Base-by-base conservation (phyloP, 1,140 invertebrate genomes). In the Anastatus disparis region DNA sequence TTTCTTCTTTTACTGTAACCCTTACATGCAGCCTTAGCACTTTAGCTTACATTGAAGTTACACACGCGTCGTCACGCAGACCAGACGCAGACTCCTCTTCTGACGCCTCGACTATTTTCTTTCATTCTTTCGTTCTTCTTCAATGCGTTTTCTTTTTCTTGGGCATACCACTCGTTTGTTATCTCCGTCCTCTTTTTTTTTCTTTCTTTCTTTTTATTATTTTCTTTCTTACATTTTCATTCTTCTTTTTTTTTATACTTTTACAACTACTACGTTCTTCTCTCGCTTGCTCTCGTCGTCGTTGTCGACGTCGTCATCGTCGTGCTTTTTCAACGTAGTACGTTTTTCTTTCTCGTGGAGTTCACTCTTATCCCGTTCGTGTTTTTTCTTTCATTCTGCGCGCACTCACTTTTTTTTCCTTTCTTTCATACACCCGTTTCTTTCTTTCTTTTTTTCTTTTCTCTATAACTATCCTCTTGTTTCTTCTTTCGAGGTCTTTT, bases 11-110 rank as follows among this genome's bases (percentile, higher is more conserved):
- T 62, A 56, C 38, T 42, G 22, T 13, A n/a, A 29, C 27, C 52
- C 52, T 58, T 35, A 27, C 58, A 27, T 2, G n/a, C n/a, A n/a
- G n/a, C 9, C 7, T 40, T 46, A 3, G 58, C 27, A 27, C 7
- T n/a, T n/a, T n/a, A n/a, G n/a, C n/a, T n/a, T n/a, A n/a, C n/a
- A n/a, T n/a, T n/a, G n/a, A n/a, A n/a, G n/a, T n/a, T n/a, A n/a
- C n/a, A n/a, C n/a, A 81, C 82, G 81, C 80, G 81, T 84, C 81
- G 82, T 83, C 81, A 84, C 82, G 82, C 81, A 84, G 80, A 74
- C 79, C 76, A 83, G 78, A 83, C 77, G 74, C 67, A 77, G 72
- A 75, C 70, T 73, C 63, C n/a, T 61, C 73, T 55, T 56, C 74
- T 22, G 24, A 27, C 56, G 44, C 67, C 59, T 69, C n/a, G n/a